Evolutionary conservation across 2,113 vertebrate genomes (phyloP).

Genomic region (Sinocyclocheilus grahami): DNA sequence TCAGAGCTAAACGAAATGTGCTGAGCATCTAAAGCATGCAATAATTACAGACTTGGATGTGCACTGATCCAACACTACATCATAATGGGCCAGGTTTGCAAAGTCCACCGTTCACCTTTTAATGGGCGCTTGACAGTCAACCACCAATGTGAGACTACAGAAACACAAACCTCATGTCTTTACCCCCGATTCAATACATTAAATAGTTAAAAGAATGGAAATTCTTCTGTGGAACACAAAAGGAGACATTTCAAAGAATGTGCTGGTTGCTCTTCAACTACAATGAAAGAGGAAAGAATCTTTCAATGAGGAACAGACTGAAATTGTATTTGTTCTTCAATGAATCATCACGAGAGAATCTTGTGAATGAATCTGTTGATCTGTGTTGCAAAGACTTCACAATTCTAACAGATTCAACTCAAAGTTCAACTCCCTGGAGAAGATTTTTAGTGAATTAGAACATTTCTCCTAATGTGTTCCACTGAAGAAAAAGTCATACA

Average conservation of each 20-base stretch:
- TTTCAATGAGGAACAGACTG: neutral
- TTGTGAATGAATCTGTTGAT: no score
- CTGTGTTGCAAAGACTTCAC: neutral
- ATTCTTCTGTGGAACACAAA: neutral
- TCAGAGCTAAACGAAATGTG: neutral
- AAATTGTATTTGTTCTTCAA: no score
- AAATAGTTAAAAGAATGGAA: neutral
- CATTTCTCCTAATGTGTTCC: no score
- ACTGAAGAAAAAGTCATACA: no score
- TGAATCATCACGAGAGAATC: no score
- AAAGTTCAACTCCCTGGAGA: neutral
- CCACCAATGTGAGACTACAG: neutral
- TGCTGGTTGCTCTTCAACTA: neutral
- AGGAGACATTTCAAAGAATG: neutral
- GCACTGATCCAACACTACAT: constrained; percentile 15
- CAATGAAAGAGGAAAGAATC: neutral
- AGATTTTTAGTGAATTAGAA: no score
- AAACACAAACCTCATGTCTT: neutral
- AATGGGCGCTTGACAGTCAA: neutral
- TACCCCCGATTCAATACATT: neutral
- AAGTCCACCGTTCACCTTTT: constrained; percentile 19
- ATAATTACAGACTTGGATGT: constrained; percentile 4
- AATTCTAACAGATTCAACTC: neutral
- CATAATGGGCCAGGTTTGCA: neutral
- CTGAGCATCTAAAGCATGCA: constrained; percentile 15